Conservation (phyloP, 2,797 vertebrate species). For the Lagorchestes hirsutus region DNA sequence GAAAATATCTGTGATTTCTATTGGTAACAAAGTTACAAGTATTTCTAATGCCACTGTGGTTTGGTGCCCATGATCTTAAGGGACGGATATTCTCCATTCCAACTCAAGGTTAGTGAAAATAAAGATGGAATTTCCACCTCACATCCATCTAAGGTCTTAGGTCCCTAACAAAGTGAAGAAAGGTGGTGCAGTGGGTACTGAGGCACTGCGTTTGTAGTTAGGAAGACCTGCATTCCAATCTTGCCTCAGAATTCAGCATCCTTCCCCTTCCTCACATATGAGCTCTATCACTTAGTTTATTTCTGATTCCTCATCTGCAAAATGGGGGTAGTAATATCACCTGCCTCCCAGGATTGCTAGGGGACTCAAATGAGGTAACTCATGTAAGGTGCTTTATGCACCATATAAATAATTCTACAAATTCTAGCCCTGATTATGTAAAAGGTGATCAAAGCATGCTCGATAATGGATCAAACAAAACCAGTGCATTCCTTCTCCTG, state of each 20-base stretch:
- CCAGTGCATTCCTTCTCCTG: neutral
- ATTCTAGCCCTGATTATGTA: neutral
- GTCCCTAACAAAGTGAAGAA: neutral
- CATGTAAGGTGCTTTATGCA: neutral
- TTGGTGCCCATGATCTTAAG: neutral
- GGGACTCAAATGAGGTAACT: neutral
- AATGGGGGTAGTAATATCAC: neutral
- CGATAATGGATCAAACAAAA: neutral
- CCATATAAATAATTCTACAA: neutral
- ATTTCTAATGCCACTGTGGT: neutral
- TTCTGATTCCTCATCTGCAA: neutral
- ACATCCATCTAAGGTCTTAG: neutral
- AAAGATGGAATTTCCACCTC: neutral
- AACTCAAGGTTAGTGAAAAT: neutral
- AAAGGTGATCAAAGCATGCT: neutral
- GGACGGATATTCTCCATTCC: neutral
- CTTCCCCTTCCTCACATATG: neutral
- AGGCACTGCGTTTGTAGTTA: neutral
- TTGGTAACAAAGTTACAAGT: neutral
- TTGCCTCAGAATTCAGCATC: neutral
- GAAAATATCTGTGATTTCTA: neutral
- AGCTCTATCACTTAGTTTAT: neutral
- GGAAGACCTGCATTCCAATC: neutral
- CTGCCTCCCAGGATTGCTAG: neutral
- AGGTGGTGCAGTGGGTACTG: neutral